Evolutionary conservation across 1,140 invertebrate genomes (phyloP).

Genomic region (Dreissena polymorpha): DNA sequence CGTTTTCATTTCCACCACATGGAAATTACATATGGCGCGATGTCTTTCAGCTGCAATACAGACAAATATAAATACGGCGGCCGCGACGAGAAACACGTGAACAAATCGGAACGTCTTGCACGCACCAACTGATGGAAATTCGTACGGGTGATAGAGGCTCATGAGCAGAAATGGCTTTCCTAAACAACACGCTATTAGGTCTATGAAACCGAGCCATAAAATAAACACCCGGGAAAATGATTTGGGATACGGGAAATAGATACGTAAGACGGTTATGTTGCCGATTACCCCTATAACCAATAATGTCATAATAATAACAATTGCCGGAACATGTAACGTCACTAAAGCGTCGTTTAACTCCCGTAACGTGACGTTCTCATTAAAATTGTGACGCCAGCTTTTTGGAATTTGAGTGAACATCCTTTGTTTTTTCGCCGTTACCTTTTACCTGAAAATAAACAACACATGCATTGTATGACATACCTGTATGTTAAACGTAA

Average conservation of each 20-base stretch:
- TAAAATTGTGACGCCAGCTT: neutral
- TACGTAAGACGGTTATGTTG: neutral
- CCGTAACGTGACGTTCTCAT: neutral
- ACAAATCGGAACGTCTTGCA: conserved; percentile 1
- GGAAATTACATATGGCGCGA: neutral
- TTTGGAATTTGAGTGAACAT: neutral
- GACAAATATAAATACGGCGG: neutral
- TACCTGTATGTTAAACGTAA: too few relatives aligned
- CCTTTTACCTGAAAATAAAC: too few relatives aligned
- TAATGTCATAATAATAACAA: neutral
- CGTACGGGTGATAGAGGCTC: neutral
- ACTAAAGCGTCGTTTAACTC: neutral
- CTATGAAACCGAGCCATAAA: neutral
- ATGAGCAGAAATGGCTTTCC: neutral
- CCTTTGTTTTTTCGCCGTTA: neutral
- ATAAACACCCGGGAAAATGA: conserved; percentile 2
- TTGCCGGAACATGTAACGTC: neutral
- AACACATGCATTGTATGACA: too few relatives aligned
- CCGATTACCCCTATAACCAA: neutral
- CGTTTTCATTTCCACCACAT: neutral
- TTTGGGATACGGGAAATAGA: neutral
- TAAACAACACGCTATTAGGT: neutral
- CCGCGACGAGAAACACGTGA: neutral
- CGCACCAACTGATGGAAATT: neutral
- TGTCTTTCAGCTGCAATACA: neutral